Percentiles rank a stretch among this genome's conserved stretches.
phyloP scores from a whole-genome alignment of 2,113 vertebrate species.

The Epinephelus cyanopodus region DNA sequence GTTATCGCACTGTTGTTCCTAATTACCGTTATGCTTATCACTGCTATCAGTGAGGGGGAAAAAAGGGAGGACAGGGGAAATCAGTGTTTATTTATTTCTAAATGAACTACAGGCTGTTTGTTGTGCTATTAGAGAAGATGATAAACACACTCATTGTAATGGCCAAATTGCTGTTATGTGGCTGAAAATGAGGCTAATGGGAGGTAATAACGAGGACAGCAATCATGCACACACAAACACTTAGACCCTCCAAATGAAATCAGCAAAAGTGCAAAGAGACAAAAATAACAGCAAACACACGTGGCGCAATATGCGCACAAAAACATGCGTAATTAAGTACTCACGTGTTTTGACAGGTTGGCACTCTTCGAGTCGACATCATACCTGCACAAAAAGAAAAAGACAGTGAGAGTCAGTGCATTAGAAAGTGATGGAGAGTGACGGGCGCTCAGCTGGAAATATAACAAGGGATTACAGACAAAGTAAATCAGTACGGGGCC shows the following conservation, averaged over 20 bases:
- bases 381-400: conserved; percentile 86
- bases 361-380: conserved; percentile 98
- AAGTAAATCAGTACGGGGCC: conserved; percentile 51
- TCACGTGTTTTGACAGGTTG: conserved; percentile 98
- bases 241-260: neutral
- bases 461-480: conserved; percentile 45
- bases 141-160: conserved; percentile 46
- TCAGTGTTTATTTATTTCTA: conserved; percentile 44
- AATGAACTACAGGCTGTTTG: conserved; percentile 16
- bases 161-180: conserved; percentile 47
- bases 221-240: conserved; percentile 18
- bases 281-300: neutral
- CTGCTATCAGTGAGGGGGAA: conserved; percentile 33
- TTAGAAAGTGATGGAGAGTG: conserved; percentile 41
- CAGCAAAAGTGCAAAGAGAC: neutral
- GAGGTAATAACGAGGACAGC: conserved; percentile 27
- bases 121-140: conserved; percentile 16
- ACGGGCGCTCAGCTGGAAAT: conserved; percentile 65
- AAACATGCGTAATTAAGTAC: conserved; percentile 63
- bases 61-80: conserved; percentile 16
- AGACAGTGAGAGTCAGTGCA: conserved; percentile 18
- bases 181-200: conserved; percentile 53
- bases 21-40: conserved; percentile 65
- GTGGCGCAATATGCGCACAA: neutral
- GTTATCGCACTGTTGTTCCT: conserved; percentile 50